Percentiles rank a stretch among this genome's conserved stretches.
Evolutionary conservation across 2,797 vertebrate genomes (phyloP).

Genomic region (Picus viridis): DNA sequence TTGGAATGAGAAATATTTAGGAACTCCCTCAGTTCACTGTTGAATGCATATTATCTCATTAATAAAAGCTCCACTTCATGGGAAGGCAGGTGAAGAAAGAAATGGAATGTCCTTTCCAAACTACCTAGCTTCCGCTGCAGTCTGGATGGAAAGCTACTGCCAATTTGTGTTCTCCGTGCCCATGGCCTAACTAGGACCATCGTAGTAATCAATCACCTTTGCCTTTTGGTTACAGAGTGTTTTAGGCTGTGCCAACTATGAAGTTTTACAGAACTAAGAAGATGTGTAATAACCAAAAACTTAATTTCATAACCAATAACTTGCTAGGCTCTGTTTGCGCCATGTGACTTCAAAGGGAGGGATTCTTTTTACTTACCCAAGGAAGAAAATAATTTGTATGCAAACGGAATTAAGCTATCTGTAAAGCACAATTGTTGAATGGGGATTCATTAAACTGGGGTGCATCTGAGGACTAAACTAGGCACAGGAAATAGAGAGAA

Average conservation of each 20-base stretch:
- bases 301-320: not conserved
- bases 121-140: not conserved
- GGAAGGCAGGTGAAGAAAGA: not conserved
- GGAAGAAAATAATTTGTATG: slow-evolving; percentile 52
- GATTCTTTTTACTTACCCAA: slow-evolving; percentile 21
- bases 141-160: not conserved
- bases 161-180: not conserved
- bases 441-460: slow-evolving; percentile 65
- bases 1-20: not conserved
- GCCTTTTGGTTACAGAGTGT: not conserved
- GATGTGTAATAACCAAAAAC: not conserved
- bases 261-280: not conserved
- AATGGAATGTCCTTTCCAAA: not conserved
- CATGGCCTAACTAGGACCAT: not conserved
- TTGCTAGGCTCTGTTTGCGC: not conserved
- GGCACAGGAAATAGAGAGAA: slow-evolving; percentile 33
- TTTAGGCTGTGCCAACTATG: not conserved
- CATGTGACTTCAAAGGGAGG: slow-evolving; percentile 41
- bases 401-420: slow-evolving; percentile 58
- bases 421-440: slow-evolving; percentile 34
- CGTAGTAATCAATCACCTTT: not conserved
- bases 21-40: not conserved
- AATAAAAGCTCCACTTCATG: not conserved
- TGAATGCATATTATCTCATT: not conserved
- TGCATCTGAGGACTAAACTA: slow-evolving; percentile 55